These are phyloP conservation scores for Aphaenogaster ashmeadi DNA, from an alignment of 1,140 invertebrate genomes.

Conservation along the genomic window DNA sequence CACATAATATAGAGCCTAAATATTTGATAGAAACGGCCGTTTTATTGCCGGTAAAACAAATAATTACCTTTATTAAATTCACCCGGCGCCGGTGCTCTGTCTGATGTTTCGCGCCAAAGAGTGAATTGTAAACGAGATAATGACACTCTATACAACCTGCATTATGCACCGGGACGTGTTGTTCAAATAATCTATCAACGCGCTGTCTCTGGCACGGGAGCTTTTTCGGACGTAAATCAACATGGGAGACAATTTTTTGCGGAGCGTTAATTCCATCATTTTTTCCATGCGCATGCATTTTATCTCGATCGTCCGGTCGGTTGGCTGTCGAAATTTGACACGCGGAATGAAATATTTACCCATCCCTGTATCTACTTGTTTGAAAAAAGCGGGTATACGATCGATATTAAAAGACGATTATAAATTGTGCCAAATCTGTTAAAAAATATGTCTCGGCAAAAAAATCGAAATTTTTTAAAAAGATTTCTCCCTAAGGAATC, in stretches of 20 bases:
- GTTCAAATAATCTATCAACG: slow-evolving; percentile 63
- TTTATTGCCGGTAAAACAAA: slow-evolving; percentile 47
- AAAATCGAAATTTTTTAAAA: not conserved
- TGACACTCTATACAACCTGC: slow-evolving; percentile 59
- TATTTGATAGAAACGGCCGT: slow-evolving; percentile 37
- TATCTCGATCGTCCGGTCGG: slow-evolving; percentile 37
- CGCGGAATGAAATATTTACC: slow-evolving; percentile 48
- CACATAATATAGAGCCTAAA: slow-evolving; percentile 44
- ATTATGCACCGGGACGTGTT: slow-evolving; percentile 54
- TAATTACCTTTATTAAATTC: slow-evolving; percentile 57
- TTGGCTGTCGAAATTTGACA: slow-evolving; percentile 43
- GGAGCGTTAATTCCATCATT: slow-evolving; percentile 56
- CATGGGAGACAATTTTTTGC: slow-evolving; percentile 58
- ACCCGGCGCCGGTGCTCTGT: not conserved
- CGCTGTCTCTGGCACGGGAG: slow-evolving; percentile 45
- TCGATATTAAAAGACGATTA: slow-evolving; percentile 36
- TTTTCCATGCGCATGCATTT: slow-evolving; percentile 56
- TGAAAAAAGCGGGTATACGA: not conserved
- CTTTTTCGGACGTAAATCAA: slow-evolving; percentile 63
- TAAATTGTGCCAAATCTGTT: not conserved
- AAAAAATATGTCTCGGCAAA: not conserved
- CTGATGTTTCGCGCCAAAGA: slow-evolving; percentile 51
- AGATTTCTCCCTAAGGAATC: not conserved
- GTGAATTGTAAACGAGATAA: slow-evolving; percentile 57
- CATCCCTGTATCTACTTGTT: slow-evolving; percentile 33